Evolutionary conservation across 2,797 vertebrate species (phyloP), one percentile per base, ranked within the genome.

Genomic region (Argya squamiceps): DNA sequence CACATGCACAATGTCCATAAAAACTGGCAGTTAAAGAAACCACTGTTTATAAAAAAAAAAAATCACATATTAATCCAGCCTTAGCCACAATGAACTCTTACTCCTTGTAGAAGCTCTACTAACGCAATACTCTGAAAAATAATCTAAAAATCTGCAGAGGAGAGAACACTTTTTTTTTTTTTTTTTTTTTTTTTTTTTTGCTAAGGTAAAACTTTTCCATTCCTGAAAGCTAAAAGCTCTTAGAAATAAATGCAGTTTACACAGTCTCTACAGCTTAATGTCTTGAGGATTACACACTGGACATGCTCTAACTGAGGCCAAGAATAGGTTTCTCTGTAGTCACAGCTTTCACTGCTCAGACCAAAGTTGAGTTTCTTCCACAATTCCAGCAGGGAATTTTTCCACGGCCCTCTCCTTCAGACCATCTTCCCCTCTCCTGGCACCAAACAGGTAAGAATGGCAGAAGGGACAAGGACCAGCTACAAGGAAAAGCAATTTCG

Each of bases 251-350:
- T 14, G 62, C 49, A 74, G 49, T 80, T 89, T 89, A 52, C 62
- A 95, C 52, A 81, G 89, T 93, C 62, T 77, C 68, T 59, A 49
- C 80, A 84, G 36, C 67, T 88, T 92, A 64, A 83, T 92, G 95
- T 92, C 84, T 88, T 71, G 65, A 85, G 76, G 82, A 92, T 94
- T 95, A 92, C 15, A 52, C 36, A 64, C 56, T 91, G 91, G 76
- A 91, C 68, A 37, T 58, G 75, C 68, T 92, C 64, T 95, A 81
- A 86, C 69, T 43, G 58, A 94, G 64, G 44, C 60, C 0, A 2
- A 91, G 84, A 88, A 94, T 11, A 91, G 29, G 69, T 0, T 71
- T 83, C 78, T 46, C 56, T 78, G 56, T 50, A 93, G 79, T 75
- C 68, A 88, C 55, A 68, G 84, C 44, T 85, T 69, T 44, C 44